Evolutionary conservation across 2,797 vertebrate genomes (phyloP), one percentile per base, ranked within the genome.

Genomic region (Argya squamiceps): DNA sequence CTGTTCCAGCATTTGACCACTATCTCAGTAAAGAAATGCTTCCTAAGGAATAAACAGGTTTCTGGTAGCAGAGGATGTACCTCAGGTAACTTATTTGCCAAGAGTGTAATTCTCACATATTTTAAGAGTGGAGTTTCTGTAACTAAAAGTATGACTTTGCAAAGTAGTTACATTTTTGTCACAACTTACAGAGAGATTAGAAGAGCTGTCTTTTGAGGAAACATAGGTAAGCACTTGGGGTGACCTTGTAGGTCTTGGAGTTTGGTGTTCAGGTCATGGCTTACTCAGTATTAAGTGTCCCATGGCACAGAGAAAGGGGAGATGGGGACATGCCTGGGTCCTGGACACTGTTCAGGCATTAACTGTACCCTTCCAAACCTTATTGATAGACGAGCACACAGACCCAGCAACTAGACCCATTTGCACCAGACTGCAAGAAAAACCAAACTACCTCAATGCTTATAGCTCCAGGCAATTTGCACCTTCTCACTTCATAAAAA

Each of bases 341-440:
- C 59, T 22, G 6, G 63, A 63, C 52, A 46, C 37, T 26, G 10
- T 21, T 67, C 58, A 49, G 50, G 41, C 18, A 4, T 17, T 19
- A 34, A 53, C 21, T 5, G 6, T 6, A 56, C 5, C 26, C 46
- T 86, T 90, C 56, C 87, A 84, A 59, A 67, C 22, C 44, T 41
- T 47, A 62, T 1, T 47, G 26, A 47, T 0, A 59, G 22, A 64
- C 2, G 1, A 58, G 19, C 23, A 47, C 1, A 2, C 14, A 36
- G 21, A 34, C 15, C 27, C n/a, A 27, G 50, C 37, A 67, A 77
- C 17, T 21, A 30, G 39, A 21, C 2, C 26, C 3, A 36, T 44
- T 17, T 32, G 27, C 34, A 59, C 39, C 19, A 53, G 34, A 73
- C 34, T 41, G 18, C 15, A 32, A 91, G 41, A 52, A 27, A 36